Conservation (phyloP, 2,888 invertebrate species). For the Prosapia bicincta region DNA sequence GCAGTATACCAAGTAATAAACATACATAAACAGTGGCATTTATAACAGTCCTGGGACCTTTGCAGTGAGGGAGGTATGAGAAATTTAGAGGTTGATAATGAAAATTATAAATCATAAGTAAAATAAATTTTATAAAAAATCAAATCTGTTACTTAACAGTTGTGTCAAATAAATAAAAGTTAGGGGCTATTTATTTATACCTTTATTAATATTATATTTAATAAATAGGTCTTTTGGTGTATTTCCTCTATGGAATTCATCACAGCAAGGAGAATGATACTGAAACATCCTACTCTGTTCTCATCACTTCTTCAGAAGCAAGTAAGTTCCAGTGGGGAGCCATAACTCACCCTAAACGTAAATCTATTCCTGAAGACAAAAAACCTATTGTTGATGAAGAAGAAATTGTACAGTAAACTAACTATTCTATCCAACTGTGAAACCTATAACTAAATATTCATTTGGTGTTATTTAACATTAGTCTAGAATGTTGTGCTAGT, state of each 20-base stretch:
- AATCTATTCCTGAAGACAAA: constrained; percentile 37
- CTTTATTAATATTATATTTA: neutral
- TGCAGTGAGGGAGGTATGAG: too few relatives aligned
- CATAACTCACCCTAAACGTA: constrained; percentile 27
- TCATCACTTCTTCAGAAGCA: constrained; percentile 63
- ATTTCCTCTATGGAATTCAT: constrained; percentile 81
- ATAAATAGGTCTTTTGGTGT: constrained; percentile 68
- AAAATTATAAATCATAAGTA: too few relatives aligned
- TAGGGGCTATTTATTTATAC: too few relatives aligned
- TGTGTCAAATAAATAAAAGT: too few relatives aligned
- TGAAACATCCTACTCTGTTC: constrained; percentile 56
- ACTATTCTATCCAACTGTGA: too few relatives aligned
- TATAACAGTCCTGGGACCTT: too few relatives aligned
- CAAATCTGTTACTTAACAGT: too few relatives aligned
- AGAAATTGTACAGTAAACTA: constrained; percentile 34
- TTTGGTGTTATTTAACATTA: neutral
- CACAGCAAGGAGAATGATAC: constrained; percentile 74
- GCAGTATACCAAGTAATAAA: too few relatives aligned
- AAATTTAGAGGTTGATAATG: neutral
- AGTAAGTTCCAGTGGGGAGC: constrained; percentile 60
- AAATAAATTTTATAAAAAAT: constrained; percentile 2
- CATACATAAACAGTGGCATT: too few relatives aligned
- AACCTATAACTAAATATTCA: neutral
- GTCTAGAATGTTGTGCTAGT: too few relatives aligned
- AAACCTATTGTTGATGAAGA: constrained; percentile 41